Evolutionary conservation across 2,113 vertebrate genomes (phyloP), one percentile per base, ranked within the genome.

Genomic region (Xiphias gladius): DNA sequence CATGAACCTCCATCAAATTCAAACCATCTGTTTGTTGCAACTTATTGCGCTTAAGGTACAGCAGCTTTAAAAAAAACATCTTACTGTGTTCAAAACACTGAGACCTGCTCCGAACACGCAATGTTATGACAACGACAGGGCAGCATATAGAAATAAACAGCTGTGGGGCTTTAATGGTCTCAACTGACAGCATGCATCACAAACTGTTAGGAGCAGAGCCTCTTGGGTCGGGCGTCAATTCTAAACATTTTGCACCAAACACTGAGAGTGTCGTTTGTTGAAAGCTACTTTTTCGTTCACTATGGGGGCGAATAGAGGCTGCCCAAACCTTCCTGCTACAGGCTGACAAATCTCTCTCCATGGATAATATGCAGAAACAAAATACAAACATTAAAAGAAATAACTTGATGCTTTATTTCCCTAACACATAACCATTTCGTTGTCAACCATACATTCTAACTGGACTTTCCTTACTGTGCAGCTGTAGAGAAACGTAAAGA

Each of bases 61-160:
- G 17, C 48, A 77, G 84, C 43, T 81, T 72, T 85, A 12, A 19
- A 9, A 73, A 46, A 77, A 61, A 55, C 22, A 59, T 22, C 35
- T 62, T 2, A 20, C 20, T n/a, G 61, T 30, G 48, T 26, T 61
- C 2, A 17, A 64, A 70, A 75, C 4, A 61, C 22, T 16, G 46
- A 48, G 16, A 50, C 48, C 48, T 50, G 48, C 48, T 20, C 17
- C 48, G 2, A 20, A 10, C 2, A 19, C 48, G 20, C 19, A 48
- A 48, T 48, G 48, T 20, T 20, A 19, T 50, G 48, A 50, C 48
- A 50, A 2, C 48, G 0, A 50, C 48, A 50, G 17, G 19, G 48
- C 50, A 22, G 19, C 46, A 50, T 9, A 2, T 8, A 10, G 19
- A 52, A 8, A 50, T 50, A 50, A n/a, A 52, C 50, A n/a, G 17